Base-by-base conservation (phyloP, 2,888 invertebrate species). In the Nephrotoma flavescens region DNA sequence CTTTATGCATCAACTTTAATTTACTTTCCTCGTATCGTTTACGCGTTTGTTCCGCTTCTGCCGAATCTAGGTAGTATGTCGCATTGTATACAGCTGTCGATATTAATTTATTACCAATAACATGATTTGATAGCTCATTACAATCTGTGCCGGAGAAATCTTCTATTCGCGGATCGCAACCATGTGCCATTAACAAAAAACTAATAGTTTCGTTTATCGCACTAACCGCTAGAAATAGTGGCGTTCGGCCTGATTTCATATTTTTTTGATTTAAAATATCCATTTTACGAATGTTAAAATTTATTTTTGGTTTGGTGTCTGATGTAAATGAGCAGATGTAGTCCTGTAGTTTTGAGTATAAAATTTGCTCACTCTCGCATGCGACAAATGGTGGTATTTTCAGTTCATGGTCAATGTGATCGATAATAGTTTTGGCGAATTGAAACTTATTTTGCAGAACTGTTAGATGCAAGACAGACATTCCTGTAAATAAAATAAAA, bases 71-170 rank as follows among this genome's bases (percentile, higher is more conserved):
- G 31, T 71, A 71, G 4, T 86, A 15, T n/a, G 52, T 57, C 7
- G 41, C 12, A 52, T 86, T 86, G 6, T 52, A 52, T n/a, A 86
- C 52, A 41, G 86, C 86, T 7, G 41, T 41, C 57, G 41, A 41
- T 57, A 86, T 86, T n/a, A 86, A 41, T 86, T 86, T 86, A 57
- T 86, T 86, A 86, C 57, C 41, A 41, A 86, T 90, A 87, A 83
- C 88, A 85, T 87, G 91, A 86, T n/a, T 88, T 88, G 88, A 90
- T 89, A 88, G 91, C 0, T 90, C 88, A 87, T 89, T 89, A 11
- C 91, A 90, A 87, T 90, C 90, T 44, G 89, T 88, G 0, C 90
- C 91, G 87, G 90, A 89, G 9, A 89, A 88, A 87, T 91, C 91
- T 87, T 89, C 89, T 15, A 89, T 88, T 6, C 89, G 89, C 2